Evolutionary conservation across 2,888 invertebrate genomes (phyloP), one percentile per base, ranked within the genome.

Genomic region (Zeuzera pyrina): DNA sequence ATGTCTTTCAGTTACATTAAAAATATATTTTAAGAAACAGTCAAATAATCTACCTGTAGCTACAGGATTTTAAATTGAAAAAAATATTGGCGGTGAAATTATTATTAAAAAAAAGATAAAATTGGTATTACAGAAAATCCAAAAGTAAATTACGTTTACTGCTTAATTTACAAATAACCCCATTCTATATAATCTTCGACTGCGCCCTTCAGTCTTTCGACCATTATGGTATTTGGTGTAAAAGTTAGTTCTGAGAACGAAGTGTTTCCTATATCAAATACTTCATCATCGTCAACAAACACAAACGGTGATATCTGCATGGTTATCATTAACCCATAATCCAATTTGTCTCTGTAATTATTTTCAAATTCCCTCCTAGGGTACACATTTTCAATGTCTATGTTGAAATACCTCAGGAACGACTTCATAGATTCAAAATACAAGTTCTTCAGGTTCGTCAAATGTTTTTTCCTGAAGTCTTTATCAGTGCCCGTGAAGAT

Each of bases 241-340:
- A 24, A 10, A 11, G n/a, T 6, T 12, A 10, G 12, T 5, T 24
- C n/a, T 12, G 12, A 11, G 3, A 24, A 2, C 10, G 10, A 7
- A 7, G 7, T 6, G 6, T 24, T 12, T 5, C 25, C 13, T 2
- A 25, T 4, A 12, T 1, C 7, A 5, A 13, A 13, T 3, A 25
- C 6, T 12, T 25, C 12, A 7, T 25, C 5, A 8, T 25, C 25
- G 2, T 4, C 12, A 10, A 25, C 12, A 8, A 34, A 15, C 3
- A 30, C 26, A 23, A 38, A 23, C 2, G 29, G 34, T 15, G 34
- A 13, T 5, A 30, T n/a, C 2, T 25, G 15, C 11, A 32, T 8
- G 3, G 31, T 23, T 5, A 33, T 30, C 12, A 33, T 15, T n/a
- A 38, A 8, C 21, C 33, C 38, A 12, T 24, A 30, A n/a, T 24